phyloP scores from a whole-genome alignment of 2,113 vertebrate species.

The Phrynosoma blainvillii region DNA sequence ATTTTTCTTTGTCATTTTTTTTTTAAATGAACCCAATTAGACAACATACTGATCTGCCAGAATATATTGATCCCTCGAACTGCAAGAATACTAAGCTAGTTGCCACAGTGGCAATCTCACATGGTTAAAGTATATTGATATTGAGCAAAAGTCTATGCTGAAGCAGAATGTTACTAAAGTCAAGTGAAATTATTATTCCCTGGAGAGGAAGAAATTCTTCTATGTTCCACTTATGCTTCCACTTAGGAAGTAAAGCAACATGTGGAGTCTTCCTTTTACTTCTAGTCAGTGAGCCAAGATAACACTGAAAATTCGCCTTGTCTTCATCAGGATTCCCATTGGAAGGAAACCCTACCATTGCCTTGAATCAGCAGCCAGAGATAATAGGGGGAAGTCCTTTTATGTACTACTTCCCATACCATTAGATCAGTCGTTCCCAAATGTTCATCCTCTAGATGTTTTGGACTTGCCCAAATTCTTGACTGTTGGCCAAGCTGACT shows the following conservation, averaged over 20 bases:
- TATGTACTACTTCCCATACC: no score
- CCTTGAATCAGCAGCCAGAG: no score
- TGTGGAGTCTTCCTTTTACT: background rate
- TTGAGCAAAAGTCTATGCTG: background rate
- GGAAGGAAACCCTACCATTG: no score
- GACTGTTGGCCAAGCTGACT: no score
- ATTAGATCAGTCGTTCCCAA: no score
- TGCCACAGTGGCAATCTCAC: background rate
- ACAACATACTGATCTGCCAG: constrained; percentile 37
- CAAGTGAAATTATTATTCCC: background rate
- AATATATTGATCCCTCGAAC: constrained; percentile 7
- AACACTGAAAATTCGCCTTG: no score
- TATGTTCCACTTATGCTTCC: background rate
- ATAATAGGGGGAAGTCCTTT: no score
- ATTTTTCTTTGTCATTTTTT: background rate
- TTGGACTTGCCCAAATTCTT: no score
- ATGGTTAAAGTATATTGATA: constrained; percentile 17
- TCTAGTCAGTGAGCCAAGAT: background rate
- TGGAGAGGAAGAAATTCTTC: background rate
- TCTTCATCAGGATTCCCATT: no score
- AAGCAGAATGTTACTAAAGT: background rate
- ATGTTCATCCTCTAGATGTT: no score
- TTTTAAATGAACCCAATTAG: constrained; percentile 48
- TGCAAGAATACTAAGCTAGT: constrained; percentile 24
- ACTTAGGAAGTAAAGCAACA: background rate